Evolutionary conservation across 2,113 vertebrate genomes (phyloP).

Genomic region (human (Homo sapiens)): DNA sequence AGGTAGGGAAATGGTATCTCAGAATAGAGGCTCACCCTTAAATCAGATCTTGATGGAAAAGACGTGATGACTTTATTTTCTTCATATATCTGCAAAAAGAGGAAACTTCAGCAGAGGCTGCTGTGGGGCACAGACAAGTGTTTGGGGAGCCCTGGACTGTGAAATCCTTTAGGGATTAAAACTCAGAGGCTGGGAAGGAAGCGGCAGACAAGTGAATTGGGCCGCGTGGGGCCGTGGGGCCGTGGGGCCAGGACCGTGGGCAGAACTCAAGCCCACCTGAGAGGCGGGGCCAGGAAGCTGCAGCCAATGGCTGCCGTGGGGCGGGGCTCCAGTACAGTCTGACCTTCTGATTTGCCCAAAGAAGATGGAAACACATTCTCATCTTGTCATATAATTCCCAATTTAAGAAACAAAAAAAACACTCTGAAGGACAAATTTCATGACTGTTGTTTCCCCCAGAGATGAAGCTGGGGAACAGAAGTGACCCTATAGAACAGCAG

Average conservation of each 20-base stretch:
- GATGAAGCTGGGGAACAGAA: too few species aligned
- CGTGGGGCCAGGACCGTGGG: fast-evolving
- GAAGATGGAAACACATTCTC: not conserved
- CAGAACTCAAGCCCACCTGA: not conserved
- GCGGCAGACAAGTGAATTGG: fast-evolving
- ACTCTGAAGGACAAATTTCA: not conserved
- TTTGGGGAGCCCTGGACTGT: not conserved
- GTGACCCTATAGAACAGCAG: not conserved
- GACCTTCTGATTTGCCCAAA: not conserved
- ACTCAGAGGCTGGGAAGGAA: not conserved
- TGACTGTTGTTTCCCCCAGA: not conserved
- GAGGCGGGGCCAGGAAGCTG: not conserved
- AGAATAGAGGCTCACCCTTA: not conserved
- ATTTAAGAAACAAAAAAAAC: not conserved
- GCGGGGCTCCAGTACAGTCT: fast-evolving
- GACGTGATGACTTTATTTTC: not conserved
- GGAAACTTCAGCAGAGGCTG: not conserved
- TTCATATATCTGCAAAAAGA: not conserved
- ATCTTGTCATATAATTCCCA: not conserved
- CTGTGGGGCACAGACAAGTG: not conserved
- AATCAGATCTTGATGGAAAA: not conserved
- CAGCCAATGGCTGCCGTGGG: not conserved
- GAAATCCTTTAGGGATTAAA: too few species aligned
- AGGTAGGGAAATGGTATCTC: not conserved
- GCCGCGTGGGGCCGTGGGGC: too few species aligned